phyloP scores from a whole-genome alignment of 2,113 vertebrate species.

The Theristicus caerulescens region DNA sequence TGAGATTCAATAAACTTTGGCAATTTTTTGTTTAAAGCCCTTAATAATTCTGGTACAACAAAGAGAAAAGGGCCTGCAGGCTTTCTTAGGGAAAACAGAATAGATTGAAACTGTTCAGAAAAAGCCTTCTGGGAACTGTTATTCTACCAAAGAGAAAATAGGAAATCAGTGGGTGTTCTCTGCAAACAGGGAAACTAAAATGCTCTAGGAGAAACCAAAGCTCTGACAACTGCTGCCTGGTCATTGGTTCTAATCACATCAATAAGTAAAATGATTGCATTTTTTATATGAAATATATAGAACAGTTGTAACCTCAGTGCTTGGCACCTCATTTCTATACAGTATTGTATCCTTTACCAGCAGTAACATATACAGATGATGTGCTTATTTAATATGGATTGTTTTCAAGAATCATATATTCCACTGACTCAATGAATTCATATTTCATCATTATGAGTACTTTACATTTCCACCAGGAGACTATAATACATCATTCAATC shows the following conservation, averaged over 20 bases:
- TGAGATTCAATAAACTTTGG: background rate
- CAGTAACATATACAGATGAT: background rate
- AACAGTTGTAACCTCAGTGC: background rate
- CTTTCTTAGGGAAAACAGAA: background rate
- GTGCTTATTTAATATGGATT: background rate
- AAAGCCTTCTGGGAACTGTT: background rate
- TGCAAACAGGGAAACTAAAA: background rate
- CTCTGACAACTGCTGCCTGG: background rate
- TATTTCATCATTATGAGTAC: background rate
- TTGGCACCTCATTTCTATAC: background rate
- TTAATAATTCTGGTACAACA: background rate
- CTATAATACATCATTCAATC: background rate
- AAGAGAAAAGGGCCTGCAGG: background rate
- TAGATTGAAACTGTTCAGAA: background rate
- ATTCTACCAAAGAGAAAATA: background rate
- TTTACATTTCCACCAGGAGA: background rate
- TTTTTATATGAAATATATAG: background rate
- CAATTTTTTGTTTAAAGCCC: background rate
- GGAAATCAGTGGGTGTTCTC: background rate
- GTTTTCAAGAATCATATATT: background rate
- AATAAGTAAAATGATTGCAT: background rate
- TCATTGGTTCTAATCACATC: background rate
- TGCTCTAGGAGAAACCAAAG: background rate
- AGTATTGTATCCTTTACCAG: background rate
- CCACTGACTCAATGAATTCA: background rate